Percentiles rank a stretch among this genome's conserved stretches.
Evolutionary conservation across 2,113 vertebrate species (phyloP).

Genomic region (Ranitomeya imitator): DNA sequence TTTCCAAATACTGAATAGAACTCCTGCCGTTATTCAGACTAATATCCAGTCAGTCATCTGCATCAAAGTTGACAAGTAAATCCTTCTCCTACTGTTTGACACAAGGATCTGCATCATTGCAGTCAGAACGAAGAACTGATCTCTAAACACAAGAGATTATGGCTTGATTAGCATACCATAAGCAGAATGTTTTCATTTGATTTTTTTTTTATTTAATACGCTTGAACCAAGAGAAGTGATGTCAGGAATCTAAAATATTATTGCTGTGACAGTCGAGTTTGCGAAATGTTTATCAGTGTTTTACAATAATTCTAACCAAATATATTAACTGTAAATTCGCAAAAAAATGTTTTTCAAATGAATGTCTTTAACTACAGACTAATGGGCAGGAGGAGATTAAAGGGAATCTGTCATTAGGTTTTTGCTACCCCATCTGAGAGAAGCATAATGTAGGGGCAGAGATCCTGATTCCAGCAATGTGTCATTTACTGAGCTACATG

Average conservation of each 20-base stretch:
- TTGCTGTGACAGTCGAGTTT: background rate
- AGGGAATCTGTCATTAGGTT: background rate
- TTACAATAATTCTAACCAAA: background rate
- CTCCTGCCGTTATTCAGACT: constrained; percentile 24
- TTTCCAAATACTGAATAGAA: background rate
- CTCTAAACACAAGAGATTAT: constrained; percentile 48
- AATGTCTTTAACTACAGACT: background rate
- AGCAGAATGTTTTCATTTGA: background rate
- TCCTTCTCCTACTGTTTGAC: constrained; percentile 47
- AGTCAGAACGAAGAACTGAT: background rate
- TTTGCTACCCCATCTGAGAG: no score
- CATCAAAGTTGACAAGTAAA: constrained; percentile 46
- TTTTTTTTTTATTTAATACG: background rate
- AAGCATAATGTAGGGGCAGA: no score
- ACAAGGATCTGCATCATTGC: constrained; percentile 33
- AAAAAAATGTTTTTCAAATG: background rate
- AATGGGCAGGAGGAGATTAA: background rate
- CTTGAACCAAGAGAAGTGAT: background rate
- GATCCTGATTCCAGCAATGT: no score
- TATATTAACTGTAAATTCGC: background rate
- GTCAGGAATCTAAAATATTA: background rate
- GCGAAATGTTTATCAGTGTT: background rate
- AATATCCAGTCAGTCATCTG: constrained; percentile 46
- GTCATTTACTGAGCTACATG: no score
- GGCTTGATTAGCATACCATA: constrained; percentile 32